phyloP scores from a whole-genome alignment of 2,797 vertebrate species.

The Acomys russatus region DNA sequence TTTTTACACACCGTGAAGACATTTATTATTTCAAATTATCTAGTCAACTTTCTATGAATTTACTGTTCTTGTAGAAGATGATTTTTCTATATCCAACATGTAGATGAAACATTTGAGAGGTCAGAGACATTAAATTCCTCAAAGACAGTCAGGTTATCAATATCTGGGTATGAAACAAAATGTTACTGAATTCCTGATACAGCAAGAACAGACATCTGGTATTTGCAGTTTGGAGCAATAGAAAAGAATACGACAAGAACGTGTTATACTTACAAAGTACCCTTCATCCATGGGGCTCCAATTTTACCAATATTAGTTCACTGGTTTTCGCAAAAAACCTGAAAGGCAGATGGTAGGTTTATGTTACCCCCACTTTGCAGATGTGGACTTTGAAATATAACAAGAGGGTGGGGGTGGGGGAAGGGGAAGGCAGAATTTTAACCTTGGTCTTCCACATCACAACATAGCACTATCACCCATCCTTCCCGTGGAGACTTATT shows the following conservation, averaged over 20 bases:
- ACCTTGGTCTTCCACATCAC: background rate
- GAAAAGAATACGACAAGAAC: constrained; percentile 81
- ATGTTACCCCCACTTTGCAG: constrained; percentile 84
- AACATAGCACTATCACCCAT: background rate
- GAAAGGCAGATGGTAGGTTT: constrained; percentile 86
- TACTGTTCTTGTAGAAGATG: constrained; percentile 68
- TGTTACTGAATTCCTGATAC: constrained; percentile 80
- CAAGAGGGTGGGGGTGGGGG: background rate
- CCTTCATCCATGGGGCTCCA: constrained; percentile 87
- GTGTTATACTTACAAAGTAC: constrained; percentile 86
- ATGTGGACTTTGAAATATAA: constrained; percentile 72
- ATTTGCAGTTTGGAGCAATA: constrained; percentile 75
- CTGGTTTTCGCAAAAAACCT: constrained; percentile 87
- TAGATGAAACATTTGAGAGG: constrained; percentile 81
- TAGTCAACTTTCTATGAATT: constrained; percentile 72
- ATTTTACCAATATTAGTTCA: constrained; percentile 87
- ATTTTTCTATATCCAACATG: constrained; percentile 71
- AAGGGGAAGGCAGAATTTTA: background rate
- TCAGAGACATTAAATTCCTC: constrained; percentile 83
- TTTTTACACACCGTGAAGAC: constrained; percentile 76
- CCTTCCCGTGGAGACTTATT: constrained; percentile 15
- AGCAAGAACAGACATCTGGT: constrained; percentile 81
- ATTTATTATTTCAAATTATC: constrained; percentile 82
- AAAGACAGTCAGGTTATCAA: constrained; percentile 85
- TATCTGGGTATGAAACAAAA: constrained; percentile 78